These are phyloP conservation scores for Harpalus rubripes DNA, from an alignment of 2,888 invertebrate genomes.

Conservation along the genomic window DNA sequence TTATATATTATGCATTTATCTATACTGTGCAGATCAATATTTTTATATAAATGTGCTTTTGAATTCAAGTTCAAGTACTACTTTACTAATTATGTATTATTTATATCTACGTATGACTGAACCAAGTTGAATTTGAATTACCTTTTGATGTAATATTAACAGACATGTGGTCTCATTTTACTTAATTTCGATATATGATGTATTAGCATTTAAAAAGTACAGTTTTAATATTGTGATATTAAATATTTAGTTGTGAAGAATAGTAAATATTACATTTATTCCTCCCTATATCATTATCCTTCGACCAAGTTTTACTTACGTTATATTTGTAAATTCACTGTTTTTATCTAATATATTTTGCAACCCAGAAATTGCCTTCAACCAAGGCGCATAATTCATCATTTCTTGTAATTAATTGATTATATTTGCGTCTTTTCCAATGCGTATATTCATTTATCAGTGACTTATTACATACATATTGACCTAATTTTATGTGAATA, in stretches of 20 bases:
- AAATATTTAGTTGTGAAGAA: conserved; percentile 63
- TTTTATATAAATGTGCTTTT: conserved; percentile 64
- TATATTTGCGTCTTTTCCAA: conserved; percentile 19
- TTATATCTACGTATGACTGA: conserved; percentile 62
- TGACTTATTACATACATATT: conserved; percentile 58
- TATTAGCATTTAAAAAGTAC: conserved; percentile 65
- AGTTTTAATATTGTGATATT: conserved; percentile 65
- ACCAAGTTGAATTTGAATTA: conserved; percentile 43
- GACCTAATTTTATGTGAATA: conserved; percentile 53
- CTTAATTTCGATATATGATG: conserved; percentile 56
- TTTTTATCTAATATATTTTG: conserved; percentile 40
- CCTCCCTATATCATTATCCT: conserved; percentile 20
- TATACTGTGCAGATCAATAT: conserved; percentile 55
- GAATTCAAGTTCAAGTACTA: conserved; percentile 51
- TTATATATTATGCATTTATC: conserved; percentile 54
- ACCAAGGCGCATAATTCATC: conserved; percentile 22
- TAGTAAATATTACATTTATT: conserved; percentile 34
- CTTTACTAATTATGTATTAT: conserved; percentile 54
- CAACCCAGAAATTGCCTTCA: conserved; percentile 58
- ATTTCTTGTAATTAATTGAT: conserved; percentile 36
- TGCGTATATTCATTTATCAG: conserved; percentile 53
- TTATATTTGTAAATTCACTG: conserved; percentile 25
- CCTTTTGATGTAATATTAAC: conserved; percentile 52
- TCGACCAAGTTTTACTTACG: conserved; percentile 4
- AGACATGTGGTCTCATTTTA: conserved; percentile 62